Base-by-base conservation (phyloP, 2,113 vertebrate genomes). In the Sakesphorus luctuosus region DNA sequence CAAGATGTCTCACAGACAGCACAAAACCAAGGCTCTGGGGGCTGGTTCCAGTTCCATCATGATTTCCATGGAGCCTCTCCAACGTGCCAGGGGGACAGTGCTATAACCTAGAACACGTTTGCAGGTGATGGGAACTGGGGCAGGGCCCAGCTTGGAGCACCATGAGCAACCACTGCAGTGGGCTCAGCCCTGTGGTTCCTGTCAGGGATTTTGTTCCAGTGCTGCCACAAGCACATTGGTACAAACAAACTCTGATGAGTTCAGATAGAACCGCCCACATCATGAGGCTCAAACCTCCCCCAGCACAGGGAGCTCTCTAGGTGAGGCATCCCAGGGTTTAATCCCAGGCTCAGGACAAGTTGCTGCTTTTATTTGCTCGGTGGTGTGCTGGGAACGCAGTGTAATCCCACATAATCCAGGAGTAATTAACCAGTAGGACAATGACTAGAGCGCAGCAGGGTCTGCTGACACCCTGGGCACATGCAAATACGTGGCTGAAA, bases 341-440 rank as follows among this genome's bases (percentile, higher is more conserved):
- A 93, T 53, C 67, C 59, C 1, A 0, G 14, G 46, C 65, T 94
- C 61, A 49, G 43, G 65, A 82, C 29, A n/a, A 88, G 53, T 16
- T 23, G 7, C 13, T 21, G 62, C 56, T 80, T 77, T 71, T 25
- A 68, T 76, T 65, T 73, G 26, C 73, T 61, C 10, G 33, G 40
- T 9, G 58, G 36, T 79, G 67, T 13, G 26, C 63, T 62, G 7
- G 40, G 49, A 59, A 76, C 0, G 3, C 12, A 36, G 29, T 0
- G 0, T 43, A 56, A 77, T 33, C 73, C 46, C 31, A 11, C 2
- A 0, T 40, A 86, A 96, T 84, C 16, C 87, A 31, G 8, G 14
- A 1, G 24, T 86, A 47, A 88, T 65, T 83, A 75, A 79, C 13
- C 3, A 79, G 81, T 33, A 44, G 53, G 40, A 65, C 8, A 82